Conservation (phyloP, 2,113 vertebrate species). For the Columba janthina region DNA sequence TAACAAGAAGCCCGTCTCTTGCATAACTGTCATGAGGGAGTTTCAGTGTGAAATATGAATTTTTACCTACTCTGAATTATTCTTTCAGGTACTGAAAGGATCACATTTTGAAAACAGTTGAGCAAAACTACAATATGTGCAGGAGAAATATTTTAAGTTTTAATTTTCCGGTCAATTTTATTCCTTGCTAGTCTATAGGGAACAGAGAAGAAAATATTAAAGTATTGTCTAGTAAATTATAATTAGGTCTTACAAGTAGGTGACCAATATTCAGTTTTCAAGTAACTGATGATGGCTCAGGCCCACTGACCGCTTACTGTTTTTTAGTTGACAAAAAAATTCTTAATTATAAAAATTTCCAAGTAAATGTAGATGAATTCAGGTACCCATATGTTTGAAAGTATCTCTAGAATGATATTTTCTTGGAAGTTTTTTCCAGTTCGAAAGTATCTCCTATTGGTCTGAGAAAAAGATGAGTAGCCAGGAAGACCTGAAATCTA, state of each 20-base stretch:
- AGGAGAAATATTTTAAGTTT: background rate
- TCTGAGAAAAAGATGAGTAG: background rate
- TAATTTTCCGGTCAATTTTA: background rate
- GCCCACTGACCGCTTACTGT: background rate
- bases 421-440: background rate
- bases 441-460: background rate
- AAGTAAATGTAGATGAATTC: background rate
- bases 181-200: background rate
- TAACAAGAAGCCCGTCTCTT: background rate
- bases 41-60: background rate
- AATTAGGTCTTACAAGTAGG: background rate
- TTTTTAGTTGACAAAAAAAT: background rate
- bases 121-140: background rate
- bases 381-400: background rate
- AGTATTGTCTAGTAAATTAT: background rate
- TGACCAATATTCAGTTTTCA: background rate
- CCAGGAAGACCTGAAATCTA: background rate
- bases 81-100: background rate
- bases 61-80: background rate
- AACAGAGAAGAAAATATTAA: background rate
- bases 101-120: background rate
- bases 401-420: background rate
- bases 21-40: background rate
- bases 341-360: background rate
- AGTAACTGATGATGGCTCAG: background rate